A percentile compares a stretch with the other conserved stretches of the same genome.
Evolutionary conservation across 2,113 vertebrate species (phyloP).

Genomic region (Candoia aspera): DNA sequence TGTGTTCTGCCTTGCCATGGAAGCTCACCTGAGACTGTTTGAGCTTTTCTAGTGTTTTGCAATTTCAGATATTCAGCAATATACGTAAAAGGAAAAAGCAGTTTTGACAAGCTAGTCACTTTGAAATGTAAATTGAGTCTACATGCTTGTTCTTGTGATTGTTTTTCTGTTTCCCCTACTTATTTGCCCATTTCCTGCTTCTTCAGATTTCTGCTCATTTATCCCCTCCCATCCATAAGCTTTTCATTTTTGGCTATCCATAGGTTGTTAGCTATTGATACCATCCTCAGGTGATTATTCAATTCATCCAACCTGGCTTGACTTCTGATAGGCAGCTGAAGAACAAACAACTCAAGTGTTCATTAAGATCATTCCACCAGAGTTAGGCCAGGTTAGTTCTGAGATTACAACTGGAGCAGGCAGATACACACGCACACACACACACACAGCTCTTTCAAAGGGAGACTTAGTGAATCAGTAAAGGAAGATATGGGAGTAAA

Average conservation of each 20-base stretch:
- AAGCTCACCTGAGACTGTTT: neutral
- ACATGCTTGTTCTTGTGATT: neutral
- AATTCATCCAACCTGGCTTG: neutral
- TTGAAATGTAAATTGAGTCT: neutral
- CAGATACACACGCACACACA: neutral
- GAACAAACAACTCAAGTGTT: neutral
- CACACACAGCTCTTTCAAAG: neutral
- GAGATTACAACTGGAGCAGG: accelerated
- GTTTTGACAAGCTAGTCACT: neutral
- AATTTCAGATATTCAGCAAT: neutral
- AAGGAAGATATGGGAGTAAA: neutral
- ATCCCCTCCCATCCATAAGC: neutral
- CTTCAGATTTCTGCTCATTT: neutral
- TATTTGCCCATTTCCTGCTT: neutral
- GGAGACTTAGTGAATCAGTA: neutral
- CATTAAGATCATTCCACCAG: neutral
- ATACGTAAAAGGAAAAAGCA: neutral
- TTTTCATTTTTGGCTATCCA: neutral
- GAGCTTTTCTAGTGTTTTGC: neutral
- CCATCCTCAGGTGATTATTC: neutral
- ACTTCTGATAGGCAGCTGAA: neutral
- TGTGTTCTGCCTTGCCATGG: neutral
- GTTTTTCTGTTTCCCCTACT: neutral
- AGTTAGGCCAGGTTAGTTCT: neutral
- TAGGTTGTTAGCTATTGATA: neutral